Evolutionary conservation across 2,888 invertebrate species (phyloP), one percentile per base, ranked within the genome.

Genomic region (Stenoptilia bipunctidactyla): DNA sequence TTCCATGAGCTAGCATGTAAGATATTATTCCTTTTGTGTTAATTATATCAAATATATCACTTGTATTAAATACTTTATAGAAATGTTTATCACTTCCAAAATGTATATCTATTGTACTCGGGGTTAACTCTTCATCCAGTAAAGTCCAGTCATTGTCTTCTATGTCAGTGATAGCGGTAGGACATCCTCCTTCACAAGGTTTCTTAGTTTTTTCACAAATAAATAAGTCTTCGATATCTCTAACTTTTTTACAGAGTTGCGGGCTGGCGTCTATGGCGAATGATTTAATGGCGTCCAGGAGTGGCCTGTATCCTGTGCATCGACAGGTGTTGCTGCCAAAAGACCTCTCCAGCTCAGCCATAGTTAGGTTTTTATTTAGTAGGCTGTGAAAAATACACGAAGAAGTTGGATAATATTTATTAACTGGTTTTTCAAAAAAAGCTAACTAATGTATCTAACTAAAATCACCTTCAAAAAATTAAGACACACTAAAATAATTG

Each of bases 291-390:
- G 92, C 88, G 55, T 93, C 92, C 39, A 93, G 64, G 38, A 93
- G 93, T 0, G 93, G 89, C 1, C 92, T 72, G 62, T 92, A 93
- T 0, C 93, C 93, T 0, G 93, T 93, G 53, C 93, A 93, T 4
- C 93, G 87, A 45, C 93, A 93, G 36, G 93, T 88, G 55, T 92
- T 92, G 13, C 92, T 88, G 1, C 91, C 92, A 45, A 92, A 92
- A 0, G 90, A 87, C 52, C 90, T 87, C 59, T 93, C 92, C 2
- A 92, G 85, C 48, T 90, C 85, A 15, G 85, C 74, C 88, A 88
- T 89, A 0, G 87, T 87, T 12, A 89, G 63, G 30, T 84, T 73
- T 9, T 85, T 80, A 53, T 86, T 67, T 36, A 77, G 51, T 36
- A 88, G 60, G 34, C 87, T 87, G 58, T 2, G 52, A 56, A 46